A percentile compares a stretch with the other conserved stretches of the same genome.
Conservation (phyloP, 37 sponge, comb jelly and placozoan species). For the Theonella swinhoei region DNA sequence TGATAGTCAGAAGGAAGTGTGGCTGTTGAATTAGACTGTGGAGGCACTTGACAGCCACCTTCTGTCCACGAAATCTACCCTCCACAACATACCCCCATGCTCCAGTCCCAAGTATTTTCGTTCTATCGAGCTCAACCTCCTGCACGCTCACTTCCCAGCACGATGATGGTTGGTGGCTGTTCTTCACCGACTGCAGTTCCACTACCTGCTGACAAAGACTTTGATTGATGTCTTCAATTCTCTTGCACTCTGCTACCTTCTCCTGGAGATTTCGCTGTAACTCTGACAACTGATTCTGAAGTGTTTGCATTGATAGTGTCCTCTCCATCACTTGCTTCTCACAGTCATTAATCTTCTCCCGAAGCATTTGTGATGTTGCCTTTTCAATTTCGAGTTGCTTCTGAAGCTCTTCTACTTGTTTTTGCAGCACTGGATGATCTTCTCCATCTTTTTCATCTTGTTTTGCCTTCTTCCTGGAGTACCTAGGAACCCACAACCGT, state of each 20-base stretch:
- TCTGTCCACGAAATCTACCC: conserved; percentile 21
- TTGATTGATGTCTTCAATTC: background rate
- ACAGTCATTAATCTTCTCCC: background rate
- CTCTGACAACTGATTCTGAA: too few relatives aligned
- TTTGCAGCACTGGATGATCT: background rate
- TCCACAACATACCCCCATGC: conserved; percentile 16
- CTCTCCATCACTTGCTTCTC: background rate
- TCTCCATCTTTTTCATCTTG: too few relatives aligned
- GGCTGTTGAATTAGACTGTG: background rate
- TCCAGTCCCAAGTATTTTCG: background rate
- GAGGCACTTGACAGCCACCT: conserved; percentile 24
- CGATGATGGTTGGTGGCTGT: background rate
- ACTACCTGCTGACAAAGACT: background rate
- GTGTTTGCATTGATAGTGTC: too few relatives aligned
- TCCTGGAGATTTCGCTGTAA: background rate
- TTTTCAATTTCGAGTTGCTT: background rate
- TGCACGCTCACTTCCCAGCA: background rate
- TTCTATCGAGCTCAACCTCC: background rate
- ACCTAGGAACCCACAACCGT: background rate
- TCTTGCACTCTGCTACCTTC: background rate
- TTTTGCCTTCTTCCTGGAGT: background rate
- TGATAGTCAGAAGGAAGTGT: background rate
- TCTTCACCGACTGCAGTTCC: background rate
- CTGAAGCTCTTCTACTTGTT: background rate
- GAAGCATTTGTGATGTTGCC: background rate